Base-by-base conservation (phyloP, 1,140 invertebrate genomes). In the Hesperophylax magnus region DNA sequence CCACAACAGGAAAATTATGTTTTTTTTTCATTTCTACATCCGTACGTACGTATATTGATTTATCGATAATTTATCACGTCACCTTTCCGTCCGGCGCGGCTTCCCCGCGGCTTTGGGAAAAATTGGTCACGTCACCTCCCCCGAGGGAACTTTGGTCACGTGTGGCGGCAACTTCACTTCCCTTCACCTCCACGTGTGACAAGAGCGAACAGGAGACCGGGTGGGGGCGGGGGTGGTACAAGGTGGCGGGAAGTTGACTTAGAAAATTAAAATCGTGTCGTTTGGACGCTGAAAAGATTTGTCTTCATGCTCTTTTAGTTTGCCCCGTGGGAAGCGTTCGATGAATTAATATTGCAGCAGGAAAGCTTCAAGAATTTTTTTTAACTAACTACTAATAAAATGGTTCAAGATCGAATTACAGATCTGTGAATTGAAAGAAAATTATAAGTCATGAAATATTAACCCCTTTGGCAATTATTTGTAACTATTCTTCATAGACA, bases 251-350 rank as follows among this genome's bases (percentile, higher is more conserved):
- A 58, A 58, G 56, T 58, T 58, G 56, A 18, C 56, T 58, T 58
- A 58, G n/a, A 58, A 58, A 58, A 58, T 58, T n/a, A 58, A 58
- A 58, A 58, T 58, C 56, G 56, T 58, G 56, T 58, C 56, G 56
- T 8, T 58, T 58, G 56, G 56, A n/a, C 11, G n/a, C 56, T 58
- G 56, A 58, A 58, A 58, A 58, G 56, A 58, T 58, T 58, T 58
- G 56, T 58, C 56, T 58, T 18, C 6, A 58, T 58, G 56, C n/a
- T 58, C 56, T 58, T 58, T 58, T 58, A 58, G 56, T 58, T 58
- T 20, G 20, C 56, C 56, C 56, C n/a, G 56, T 4, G 39, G 39
- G 11, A 47, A 47, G 11, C 11, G n/a, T 58, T 22, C 20, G 56
- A 58, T 58, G 56, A 17, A 58, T n/a, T n/a, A n/a, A 47, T 14